Base-by-base conservation (phyloP, 2,113 vertebrate genomes). In the Blennius ocellaris region DNA sequence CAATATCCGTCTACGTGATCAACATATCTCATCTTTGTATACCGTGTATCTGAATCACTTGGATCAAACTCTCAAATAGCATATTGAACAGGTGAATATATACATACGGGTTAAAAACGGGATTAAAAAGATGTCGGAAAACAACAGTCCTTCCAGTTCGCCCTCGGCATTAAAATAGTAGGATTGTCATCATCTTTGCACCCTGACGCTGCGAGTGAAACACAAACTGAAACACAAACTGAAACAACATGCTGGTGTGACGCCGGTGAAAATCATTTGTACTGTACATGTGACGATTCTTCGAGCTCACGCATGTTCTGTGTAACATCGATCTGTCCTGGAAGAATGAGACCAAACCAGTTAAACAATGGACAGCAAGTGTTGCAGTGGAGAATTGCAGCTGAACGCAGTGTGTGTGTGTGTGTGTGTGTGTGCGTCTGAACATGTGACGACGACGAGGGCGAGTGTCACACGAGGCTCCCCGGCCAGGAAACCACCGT, bases 401-500 rank as follows among this genome's bases (percentile, higher is more conserved):
- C 53, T 36, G 69, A 66, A 73, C 53, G 57, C 39, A 48, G 11
- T 1, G 10, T 55, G 49, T 61, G 71, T 39, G 40, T 64, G 55
- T 6, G 36, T 1, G 10, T 55, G 49, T 61, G 71, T 39, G 40
- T 64, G 55, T 6, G 36, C 41, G 21, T 10, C 16, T 5, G 11
- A 51, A 50, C 16, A 9, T 8, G 49, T 15, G 45, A 49, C 48
- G 16, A 7, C 16, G 3, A 6, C 11, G 53, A 38, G 39, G 16
- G 7, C 21, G 10, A 43, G n/a, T 10, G 48, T 93, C 93, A 98
- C 64, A 97, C 92, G 0, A 96, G 89, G 73, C 95, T 98, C 4
- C 96, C 96, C 0, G 97, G 96, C 97, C 97, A 97, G 6, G 96
- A 98, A 69, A 98, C 96, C 73, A 97, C 96, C 0, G 97, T 97